Percentiles rank a stretch among this genome's conserved stretches.
phyloP scores from a whole-genome alignment of 2,888 invertebrate genomes.

The Coleophora deauratella region DNA sequence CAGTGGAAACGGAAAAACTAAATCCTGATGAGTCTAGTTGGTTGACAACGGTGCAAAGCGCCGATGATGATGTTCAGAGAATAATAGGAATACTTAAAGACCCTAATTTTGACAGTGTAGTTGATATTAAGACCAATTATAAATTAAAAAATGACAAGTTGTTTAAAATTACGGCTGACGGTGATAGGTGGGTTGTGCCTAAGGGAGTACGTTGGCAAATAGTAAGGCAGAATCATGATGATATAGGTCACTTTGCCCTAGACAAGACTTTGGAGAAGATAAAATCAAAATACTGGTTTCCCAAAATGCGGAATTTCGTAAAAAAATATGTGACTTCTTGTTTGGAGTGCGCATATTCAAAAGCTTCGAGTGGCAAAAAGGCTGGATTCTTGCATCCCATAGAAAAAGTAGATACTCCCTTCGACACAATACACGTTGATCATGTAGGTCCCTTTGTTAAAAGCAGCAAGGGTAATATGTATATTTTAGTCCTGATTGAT shows the following conservation, averaged over 20 bases:
- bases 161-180: constrained; percentile 4
- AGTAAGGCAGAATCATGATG: constrained; percentile 10
- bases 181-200: constrained; percentile 11
- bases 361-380: constrained; percentile 6
- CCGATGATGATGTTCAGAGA: constrained; percentile 12
- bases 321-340: constrained; percentile 13
- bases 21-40: constrained; percentile 1
- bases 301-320: constrained; percentile 11
- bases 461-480: constrained; percentile 3
- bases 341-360: constrained; percentile 12
- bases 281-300: constrained; percentile 12
- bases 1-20: constrained; percentile 5
- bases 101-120: constrained; percentile 4
- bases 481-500: constrained; percentile 6
- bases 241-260: constrained; percentile 12
- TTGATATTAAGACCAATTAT: constrained; percentile 9
- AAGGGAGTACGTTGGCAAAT: too few species aligned
- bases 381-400: constrained; percentile 7
- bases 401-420: constrained; percentile 1
- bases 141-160: constrained; percentile 5
- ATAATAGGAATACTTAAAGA: constrained; percentile 11
- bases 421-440: constrained; percentile 7
- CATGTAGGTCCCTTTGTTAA: constrained; percentile 8
- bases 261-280: constrained; percentile 12
- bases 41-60: constrained; percentile 11